Conservation (phyloP, 2,888 invertebrate genomes). For the Criorhina ranunculi region DNA sequence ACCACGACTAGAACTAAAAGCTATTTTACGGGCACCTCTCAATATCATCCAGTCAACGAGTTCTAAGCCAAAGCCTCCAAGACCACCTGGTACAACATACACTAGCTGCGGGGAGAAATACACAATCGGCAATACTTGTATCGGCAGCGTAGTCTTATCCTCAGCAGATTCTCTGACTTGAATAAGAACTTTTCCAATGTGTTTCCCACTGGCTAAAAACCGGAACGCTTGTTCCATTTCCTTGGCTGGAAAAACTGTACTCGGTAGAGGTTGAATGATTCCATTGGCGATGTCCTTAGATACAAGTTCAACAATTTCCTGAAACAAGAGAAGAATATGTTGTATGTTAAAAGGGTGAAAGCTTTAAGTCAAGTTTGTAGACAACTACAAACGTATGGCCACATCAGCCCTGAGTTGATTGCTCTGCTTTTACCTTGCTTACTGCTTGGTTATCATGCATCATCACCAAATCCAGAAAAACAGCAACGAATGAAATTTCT, state of each 20-base stretch:
- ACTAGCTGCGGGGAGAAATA: conserved; percentile 81
- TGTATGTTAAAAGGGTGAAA: neutral
- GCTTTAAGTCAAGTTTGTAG: no score
- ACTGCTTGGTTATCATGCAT: neutral
- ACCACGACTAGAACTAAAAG: conserved; percentile 93
- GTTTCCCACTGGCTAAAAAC: conserved; percentile 89
- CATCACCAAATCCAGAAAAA: conserved; percentile 87
- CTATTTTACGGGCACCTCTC: conserved; percentile 91
- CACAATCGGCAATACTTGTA: conserved; percentile 79
- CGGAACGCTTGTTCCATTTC: conserved; percentile 90
- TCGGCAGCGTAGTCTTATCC: conserved; percentile 79
- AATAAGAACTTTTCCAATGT: conserved; percentile 90
- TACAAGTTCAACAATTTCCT: conserved; percentile 23
- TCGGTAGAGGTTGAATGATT: conserved; percentile 88
- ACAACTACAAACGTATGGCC: no score
- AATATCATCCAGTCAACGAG: conserved; percentile 93
- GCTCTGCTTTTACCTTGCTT: conserved; percentile 13
- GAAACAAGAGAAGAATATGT: neutral
- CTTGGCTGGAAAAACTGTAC: conserved; percentile 87
- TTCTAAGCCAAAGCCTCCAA: conserved; percentile 97
- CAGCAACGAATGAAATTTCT: conserved; percentile 91
- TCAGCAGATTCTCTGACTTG: conserved; percentile 81
- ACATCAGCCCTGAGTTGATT: no score
- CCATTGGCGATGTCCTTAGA: conserved; percentile 87
- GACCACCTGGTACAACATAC: conserved; percentile 90